phyloP scores from a whole-genome alignment of 2,888 invertebrate genomes.

The Hipparchia sbordonii region DNA sequence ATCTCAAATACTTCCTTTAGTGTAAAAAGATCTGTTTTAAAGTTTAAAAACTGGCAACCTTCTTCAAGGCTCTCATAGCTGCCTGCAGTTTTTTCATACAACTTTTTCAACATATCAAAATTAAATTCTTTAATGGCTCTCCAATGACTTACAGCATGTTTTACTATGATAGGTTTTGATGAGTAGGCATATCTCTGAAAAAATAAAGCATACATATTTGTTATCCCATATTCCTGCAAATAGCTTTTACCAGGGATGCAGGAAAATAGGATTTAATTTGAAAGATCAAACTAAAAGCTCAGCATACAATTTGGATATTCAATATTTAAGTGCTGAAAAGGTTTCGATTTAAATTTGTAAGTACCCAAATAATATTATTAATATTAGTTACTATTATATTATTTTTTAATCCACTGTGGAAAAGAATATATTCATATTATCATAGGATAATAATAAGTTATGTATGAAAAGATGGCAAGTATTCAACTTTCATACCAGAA shows the following conservation, averaged over 20 bases:
- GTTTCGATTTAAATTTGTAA: not conserved
- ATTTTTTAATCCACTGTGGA: not conserved
- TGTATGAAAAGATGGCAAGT: not conserved
- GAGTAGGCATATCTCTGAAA: slow-evolving; percentile 87
- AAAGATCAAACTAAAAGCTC: not conserved
- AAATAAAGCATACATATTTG: not conserved
- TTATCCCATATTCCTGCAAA: not conserved
- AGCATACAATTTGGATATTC: not conserved
- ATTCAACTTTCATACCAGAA: slow-evolving; percentile 70
- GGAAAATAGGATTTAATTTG: not conserved
- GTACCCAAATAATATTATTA: not conserved
- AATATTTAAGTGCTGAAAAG: not conserved
- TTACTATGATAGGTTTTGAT: slow-evolving; percentile 90
- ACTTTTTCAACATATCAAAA: slow-evolving; percentile 86
- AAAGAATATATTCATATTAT: not conserved
- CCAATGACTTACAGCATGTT: slow-evolving; percentile 90
- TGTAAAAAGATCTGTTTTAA: slow-evolving; percentile 90
- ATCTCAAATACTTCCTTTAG: slow-evolving; percentile 90
- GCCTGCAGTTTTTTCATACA: slow-evolving; percentile 86
- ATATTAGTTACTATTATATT: not conserved
- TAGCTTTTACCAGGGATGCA: not conserved
- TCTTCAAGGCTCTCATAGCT: slow-evolving; percentile 89
- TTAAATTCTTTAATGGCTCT: slow-evolving; percentile 86
- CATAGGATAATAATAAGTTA: not conserved
- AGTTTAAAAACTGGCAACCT: slow-evolving; percentile 94